phyloP scores from a whole-genome alignment of 2,888 invertebrate species.

The Chrysodeixis includens region DNA sequence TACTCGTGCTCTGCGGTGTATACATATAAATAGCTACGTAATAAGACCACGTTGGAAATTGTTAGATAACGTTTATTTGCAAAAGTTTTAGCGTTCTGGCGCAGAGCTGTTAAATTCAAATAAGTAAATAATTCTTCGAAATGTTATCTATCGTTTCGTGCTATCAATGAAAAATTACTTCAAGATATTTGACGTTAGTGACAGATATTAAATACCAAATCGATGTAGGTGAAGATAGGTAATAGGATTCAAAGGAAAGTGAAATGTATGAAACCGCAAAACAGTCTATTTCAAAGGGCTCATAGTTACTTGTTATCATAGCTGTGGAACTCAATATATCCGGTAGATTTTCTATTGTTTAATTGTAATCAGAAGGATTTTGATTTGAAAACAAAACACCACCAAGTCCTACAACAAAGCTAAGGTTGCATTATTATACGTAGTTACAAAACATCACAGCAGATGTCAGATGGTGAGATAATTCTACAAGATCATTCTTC shows the following conservation, averaged over 20 bases:
- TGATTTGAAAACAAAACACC: not conserved
- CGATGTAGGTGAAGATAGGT: too few relatives aligned
- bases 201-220: too few relatives aligned
- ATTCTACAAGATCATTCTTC: not conserved
- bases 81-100: conserved; percentile 34
- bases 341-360: too few relatives aligned
- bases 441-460: not conserved
- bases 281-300: too few relatives aligned
- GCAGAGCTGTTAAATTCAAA: conserved; percentile 25
- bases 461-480: not conserved
- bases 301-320: too few relatives aligned
- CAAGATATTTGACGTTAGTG: not conserved
- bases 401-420: not conserved
- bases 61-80: conserved; percentile 47
- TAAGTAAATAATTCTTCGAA: conserved; percentile 20
- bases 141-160: not conserved
- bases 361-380: not conserved
- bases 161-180: not conserved
- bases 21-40: conserved; percentile 38
- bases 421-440: not conserved
- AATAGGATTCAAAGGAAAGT: too few relatives aligned
- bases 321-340: too few relatives aligned
- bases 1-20: conserved; percentile 25
- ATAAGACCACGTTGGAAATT: conserved; percentile 25
- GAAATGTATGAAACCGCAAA: too few relatives aligned